These are phyloP conservation scores for Gyps fulvus DNA, from an alignment of 2,113 vertebrate genomes.

Conservation along the genomic window DNA sequence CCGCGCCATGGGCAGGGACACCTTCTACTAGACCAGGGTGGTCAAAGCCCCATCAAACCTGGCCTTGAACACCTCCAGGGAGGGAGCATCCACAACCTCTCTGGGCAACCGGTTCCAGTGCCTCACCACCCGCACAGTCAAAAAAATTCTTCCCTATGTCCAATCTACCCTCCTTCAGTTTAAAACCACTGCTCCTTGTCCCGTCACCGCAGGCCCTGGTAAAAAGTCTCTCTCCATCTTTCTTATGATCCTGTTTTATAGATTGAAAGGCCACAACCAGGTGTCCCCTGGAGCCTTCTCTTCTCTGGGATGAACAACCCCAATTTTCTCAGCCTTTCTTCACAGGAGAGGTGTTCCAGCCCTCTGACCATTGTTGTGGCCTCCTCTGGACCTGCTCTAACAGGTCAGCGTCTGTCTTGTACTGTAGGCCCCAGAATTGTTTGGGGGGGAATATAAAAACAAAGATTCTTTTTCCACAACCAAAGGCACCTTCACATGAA, in stretches of 20 bases:
- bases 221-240: not conserved
- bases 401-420: not conserved
- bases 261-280: fast-evolving
- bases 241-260: not conserved
- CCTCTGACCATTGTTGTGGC: not conserved
- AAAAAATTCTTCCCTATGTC: not conserved
- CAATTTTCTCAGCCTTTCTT: not conserved
- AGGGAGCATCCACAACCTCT: not conserved
- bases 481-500: not conserved
- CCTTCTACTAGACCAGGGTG: fast-evolving
- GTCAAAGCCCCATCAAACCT: not conserved
- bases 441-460: not conserved
- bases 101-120: not conserved
- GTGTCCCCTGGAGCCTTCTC: not conserved
- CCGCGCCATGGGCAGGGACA: not conserved
- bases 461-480: not conserved
- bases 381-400: not conserved
- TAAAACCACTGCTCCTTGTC: not conserved
- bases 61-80: not conserved
- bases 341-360: not conserved
- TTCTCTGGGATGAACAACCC: too few species aligned
- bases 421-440: not conserved
- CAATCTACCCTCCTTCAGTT: not conserved
- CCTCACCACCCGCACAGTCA: not conserved
- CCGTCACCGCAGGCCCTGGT: too few species aligned